These are phyloP conservation scores for Liparis tanakae DNA, from an alignment of 2,797 vertebrate species.

Conservation along the genomic window DNA sequence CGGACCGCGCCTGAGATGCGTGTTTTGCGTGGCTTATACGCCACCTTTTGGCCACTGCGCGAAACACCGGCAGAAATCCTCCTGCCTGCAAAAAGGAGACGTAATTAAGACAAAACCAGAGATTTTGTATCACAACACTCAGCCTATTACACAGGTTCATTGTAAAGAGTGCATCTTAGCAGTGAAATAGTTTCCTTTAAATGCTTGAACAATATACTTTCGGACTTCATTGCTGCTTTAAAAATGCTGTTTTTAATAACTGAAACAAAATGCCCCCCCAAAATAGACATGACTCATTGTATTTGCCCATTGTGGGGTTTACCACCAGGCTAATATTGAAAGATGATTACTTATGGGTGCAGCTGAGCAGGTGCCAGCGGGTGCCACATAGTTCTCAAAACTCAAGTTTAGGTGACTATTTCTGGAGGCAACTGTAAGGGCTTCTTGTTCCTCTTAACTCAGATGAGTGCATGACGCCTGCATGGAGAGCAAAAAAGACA, in stretches of 20 bases:
- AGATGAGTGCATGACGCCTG: constrained; percentile 43
- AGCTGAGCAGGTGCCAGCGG: constrained; percentile 44
- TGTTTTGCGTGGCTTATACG: constrained; percentile 78
- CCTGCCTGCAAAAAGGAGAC: constrained; percentile 2
- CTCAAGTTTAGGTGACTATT: constrained; percentile 48
- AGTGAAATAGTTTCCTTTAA: background rate
- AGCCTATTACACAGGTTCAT: background rate
- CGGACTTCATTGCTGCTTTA: constrained; percentile 6
- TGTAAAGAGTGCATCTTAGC: background rate
- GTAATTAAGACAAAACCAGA: background rate
- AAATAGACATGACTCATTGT: constrained; percentile 13
- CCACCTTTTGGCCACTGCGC: constrained; percentile 78
- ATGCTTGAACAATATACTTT: background rate
- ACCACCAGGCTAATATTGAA: constrained; percentile 8
- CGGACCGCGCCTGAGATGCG: constrained; percentile 7
- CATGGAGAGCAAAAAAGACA: constrained; percentile 69
- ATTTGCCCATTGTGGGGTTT: constrained; percentile 21
- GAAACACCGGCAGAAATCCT: constrained; percentile 40
- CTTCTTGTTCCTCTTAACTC: constrained; percentile 64
- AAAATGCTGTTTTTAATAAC: constrained; percentile 9
- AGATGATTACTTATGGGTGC: constrained; percentile 28
- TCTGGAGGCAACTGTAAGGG: constrained; percentile 55
- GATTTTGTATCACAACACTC: background rate
- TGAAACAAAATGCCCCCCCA: background rate
- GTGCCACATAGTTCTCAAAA: constrained; percentile 36